Evolutionary conservation across 2,113 vertebrate genomes (phyloP).

Genomic region (Calyptommatus sinebrachiatus): DNA sequence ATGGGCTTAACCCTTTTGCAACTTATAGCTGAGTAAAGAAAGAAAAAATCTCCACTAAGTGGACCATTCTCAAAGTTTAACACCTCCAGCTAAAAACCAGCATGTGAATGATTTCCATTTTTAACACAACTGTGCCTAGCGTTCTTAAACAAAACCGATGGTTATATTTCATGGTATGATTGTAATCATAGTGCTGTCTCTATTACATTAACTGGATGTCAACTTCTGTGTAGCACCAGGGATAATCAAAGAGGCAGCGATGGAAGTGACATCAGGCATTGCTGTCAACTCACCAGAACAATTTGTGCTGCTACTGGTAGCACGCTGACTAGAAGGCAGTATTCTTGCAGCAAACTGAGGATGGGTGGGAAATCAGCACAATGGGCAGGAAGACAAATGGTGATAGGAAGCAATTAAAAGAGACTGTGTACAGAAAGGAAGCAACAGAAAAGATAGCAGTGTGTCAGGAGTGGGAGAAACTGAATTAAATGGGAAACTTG

Average conservation of each 20-base stretch:
- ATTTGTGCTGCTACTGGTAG: background rate
- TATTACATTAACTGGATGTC: constrained; percentile 52
- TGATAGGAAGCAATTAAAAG: background rate
- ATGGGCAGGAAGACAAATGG: background rate
- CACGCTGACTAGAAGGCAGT: accelerated
- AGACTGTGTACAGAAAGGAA: background rate
- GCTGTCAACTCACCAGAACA: constrained; percentile 19
- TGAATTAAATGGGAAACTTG: background rate
- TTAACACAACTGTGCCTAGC: constrained; percentile 23
- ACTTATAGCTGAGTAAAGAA: background rate
- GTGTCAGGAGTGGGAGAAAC: background rate
- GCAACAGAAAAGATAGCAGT: background rate
- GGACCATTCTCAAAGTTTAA: background rate
- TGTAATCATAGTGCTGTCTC: constrained; percentile 41
- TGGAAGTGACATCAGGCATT: background rate
- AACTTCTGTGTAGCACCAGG: constrained; percentile 35
- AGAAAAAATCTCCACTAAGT: too few relatives aligned
- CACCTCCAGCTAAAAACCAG: constrained; percentile 17
- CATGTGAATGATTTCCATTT: constrained; percentile 40
- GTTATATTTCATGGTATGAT: constrained; percentile 50
- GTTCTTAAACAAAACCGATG: constrained; percentile 55
- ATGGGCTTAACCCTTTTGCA: background rate
- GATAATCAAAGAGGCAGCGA: constrained; percentile 55
- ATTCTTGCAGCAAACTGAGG: background rate
- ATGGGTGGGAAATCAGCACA: background rate